Percentiles rank a stretch among this genome's conserved stretches.
Conservation (phyloP, 35 echinoderm and acorn worm species). For the Apostichopus japonicus region DNA sequence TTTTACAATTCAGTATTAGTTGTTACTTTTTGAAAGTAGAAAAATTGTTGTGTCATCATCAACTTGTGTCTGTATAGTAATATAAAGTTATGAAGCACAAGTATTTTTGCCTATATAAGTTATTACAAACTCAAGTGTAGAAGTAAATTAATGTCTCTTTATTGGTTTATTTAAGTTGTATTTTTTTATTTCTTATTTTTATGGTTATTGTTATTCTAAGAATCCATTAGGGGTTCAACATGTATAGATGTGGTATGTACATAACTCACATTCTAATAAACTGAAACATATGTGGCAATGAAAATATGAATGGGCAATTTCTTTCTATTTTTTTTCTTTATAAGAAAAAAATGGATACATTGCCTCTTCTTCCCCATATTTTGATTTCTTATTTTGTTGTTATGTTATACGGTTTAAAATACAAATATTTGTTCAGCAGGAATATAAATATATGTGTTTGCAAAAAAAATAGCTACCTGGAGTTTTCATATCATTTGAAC, state of each 20-base stretch:
- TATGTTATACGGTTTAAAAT: conserved; percentile 16
- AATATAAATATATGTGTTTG: conserved; percentile 21
- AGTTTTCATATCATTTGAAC: too few species aligned
- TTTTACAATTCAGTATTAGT: too few species aligned
- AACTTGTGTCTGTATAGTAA: too few species aligned
- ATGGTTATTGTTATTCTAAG: not conserved
- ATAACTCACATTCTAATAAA: not conserved
- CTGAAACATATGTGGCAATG: not conserved
- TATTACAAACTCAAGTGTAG: not conserved
- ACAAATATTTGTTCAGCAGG: conserved; percentile 19
- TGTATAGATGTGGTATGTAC: not conserved
- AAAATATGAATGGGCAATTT: not conserved
- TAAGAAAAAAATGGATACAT: not conserved
- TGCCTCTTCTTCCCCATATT: not conserved
- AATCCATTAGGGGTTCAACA: not conserved
- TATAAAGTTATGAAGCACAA: not conserved
- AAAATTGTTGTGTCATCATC: too few species aligned
- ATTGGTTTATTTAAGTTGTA: not conserved
- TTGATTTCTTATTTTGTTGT: not conserved
- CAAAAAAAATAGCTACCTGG: not conserved
- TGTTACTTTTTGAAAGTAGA: too few species aligned
- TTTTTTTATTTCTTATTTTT: not conserved
- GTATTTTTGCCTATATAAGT: conserved; percentile 13
- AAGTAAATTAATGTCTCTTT: not conserved
- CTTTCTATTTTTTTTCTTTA: not conserved